These are phyloP conservation scores for Gonioctena quinquepunctata DNA, from an alignment of 1,140 invertebrate genomes.

Conservation along the genomic window DNA sequence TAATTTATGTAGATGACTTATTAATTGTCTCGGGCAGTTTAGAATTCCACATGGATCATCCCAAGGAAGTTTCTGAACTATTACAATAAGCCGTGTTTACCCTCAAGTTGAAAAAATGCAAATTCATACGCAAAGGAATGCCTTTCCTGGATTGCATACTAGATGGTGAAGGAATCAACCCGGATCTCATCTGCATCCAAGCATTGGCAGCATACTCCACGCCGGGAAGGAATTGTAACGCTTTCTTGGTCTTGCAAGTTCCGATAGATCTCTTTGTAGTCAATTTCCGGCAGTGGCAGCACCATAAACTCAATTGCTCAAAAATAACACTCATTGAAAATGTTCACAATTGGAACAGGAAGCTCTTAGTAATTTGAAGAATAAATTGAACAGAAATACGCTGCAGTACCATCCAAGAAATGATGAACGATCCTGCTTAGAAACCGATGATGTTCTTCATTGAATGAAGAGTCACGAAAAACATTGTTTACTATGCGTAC, in stretches of 20 bases:
- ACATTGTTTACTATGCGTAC: constrained; percentile 1
- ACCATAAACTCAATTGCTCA: background rate
- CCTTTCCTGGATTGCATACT: constrained; percentile 5
- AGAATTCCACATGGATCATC: no score
- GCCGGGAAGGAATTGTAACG: background rate
- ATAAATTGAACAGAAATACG: background rate
- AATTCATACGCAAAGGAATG: background rate
- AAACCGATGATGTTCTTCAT: background rate
- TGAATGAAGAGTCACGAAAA: background rate
- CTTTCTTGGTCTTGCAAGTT: constrained; percentile 9
- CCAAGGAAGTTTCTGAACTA: background rate
- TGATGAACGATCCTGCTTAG: background rate
- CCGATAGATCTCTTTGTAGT: background rate
- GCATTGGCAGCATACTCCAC: background rate
- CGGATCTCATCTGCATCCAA: background rate
- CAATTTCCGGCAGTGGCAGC: background rate
- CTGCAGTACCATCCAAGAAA: constrained; percentile 3
- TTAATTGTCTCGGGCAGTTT: no score
- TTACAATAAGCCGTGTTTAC: background rate
- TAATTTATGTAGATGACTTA: no score
- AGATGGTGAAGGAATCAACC: background rate
- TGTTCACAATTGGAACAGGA: background rate
- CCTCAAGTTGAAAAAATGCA: background rate
- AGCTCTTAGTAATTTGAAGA: background rate
- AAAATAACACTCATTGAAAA: background rate